These are phyloP conservation scores for Drosophila chauvacae DNA, from an alignment of 1,140 invertebrate species.

Conservation along the genomic window DNA sequence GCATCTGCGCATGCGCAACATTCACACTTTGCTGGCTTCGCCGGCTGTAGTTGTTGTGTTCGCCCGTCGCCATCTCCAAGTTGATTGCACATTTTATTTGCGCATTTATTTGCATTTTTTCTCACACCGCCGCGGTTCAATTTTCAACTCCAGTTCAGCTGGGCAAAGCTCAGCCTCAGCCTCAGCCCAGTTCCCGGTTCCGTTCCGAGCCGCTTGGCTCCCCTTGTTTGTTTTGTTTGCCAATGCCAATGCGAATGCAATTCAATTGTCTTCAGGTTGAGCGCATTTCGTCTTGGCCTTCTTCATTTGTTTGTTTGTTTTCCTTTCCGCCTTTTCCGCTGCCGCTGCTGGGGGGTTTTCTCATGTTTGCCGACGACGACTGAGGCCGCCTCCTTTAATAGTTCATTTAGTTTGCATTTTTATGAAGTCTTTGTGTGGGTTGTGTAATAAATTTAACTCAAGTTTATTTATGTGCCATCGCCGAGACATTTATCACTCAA, in stretches of 20 bases:
- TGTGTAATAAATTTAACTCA: slow-evolving; percentile 83
- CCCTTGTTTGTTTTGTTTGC: slow-evolving; percentile 49
- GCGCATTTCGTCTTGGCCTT: slow-evolving; percentile 57
- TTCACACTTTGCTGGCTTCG: slow-evolving; percentile 70
- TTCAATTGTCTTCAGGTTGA: slow-evolving; percentile 74
- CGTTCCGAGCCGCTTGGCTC: slow-evolving; percentile 4
- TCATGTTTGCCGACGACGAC: slow-evolving; percentile 71
- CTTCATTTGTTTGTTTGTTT: slow-evolving; percentile 61
- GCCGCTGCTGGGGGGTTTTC: slow-evolving; percentile 52
- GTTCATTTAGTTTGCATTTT: slow-evolving; percentile 83
- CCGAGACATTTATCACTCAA: slow-evolving; percentile 82
- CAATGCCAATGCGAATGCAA: slow-evolving; percentile 58
- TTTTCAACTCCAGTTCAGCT: slow-evolving; percentile 14
- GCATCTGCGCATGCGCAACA: slow-evolving; percentile 77
- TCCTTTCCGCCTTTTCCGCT: slow-evolving; percentile 22
- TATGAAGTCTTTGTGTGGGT: slow-evolving; percentile 82
- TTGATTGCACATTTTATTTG: slow-evolving; percentile 83
- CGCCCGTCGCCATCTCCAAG: slow-evolving; percentile 65
- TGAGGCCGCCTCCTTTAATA: slow-evolving; percentile 69
- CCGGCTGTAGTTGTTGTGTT: slow-evolving; percentile 30
- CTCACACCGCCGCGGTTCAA: slow-evolving; percentile 63
- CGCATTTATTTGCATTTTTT: slow-evolving; percentile 83
- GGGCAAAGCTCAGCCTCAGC: slow-evolving; percentile 10
- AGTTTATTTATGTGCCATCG: slow-evolving; percentile 80
- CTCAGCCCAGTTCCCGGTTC: neutral